A percentile compares a stretch with the other conserved stretches of the same genome.
phyloP scores from a whole-genome alignment of 2,113 vertebrate genomes.

The Coptodon rendalli region DNA sequence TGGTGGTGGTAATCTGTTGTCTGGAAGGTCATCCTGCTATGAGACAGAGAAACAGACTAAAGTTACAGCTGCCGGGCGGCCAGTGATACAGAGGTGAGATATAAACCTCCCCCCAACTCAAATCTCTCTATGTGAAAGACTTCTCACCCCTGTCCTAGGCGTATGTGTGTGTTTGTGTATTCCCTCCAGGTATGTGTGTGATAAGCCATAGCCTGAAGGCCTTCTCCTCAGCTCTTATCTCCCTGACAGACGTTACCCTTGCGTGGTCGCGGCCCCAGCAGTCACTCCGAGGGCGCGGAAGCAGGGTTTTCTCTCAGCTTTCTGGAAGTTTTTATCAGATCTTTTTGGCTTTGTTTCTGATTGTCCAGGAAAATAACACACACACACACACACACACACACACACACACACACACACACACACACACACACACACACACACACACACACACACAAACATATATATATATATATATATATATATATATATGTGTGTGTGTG shows the following conservation, averaged over 20 bases:
- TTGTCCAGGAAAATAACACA: not conserved
- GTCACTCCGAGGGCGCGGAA: not conserved
- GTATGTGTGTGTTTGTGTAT: not conserved
- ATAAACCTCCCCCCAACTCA: slow-evolving; percentile 10
- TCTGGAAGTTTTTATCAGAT: slow-evolving; percentile 5
- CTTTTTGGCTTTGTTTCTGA: slow-evolving; percentile 1
- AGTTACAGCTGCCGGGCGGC: not conserved
- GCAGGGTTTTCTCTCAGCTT: not conserved
- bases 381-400: not conserved
- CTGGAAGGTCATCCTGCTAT: slow-evolving; percentile 16
- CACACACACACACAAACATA: too few species aligned
- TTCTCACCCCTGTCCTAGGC: not conserved
- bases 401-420: fast-evolving
- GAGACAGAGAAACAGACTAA: slow-evolving; percentile 13
- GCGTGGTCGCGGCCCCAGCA: not conserved
- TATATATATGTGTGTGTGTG: too few species aligned
- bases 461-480: too few species aligned
- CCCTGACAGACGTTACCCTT: slow-evolving; percentile 33
- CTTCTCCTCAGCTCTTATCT: slow-evolving; percentile 47
- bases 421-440: too few species aligned
- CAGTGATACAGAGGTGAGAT: slow-evolving; percentile 18
- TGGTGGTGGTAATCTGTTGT: slow-evolving; percentile 4
- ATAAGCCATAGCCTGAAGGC: slow-evolving; percentile 35
- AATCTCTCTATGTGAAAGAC: not conserved
- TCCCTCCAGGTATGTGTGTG: slow-evolving; percentile 9